Evolutionary conservation across 2,888 invertebrate species (phyloP).

Genomic region (Trichopoda pennipes): DNA sequence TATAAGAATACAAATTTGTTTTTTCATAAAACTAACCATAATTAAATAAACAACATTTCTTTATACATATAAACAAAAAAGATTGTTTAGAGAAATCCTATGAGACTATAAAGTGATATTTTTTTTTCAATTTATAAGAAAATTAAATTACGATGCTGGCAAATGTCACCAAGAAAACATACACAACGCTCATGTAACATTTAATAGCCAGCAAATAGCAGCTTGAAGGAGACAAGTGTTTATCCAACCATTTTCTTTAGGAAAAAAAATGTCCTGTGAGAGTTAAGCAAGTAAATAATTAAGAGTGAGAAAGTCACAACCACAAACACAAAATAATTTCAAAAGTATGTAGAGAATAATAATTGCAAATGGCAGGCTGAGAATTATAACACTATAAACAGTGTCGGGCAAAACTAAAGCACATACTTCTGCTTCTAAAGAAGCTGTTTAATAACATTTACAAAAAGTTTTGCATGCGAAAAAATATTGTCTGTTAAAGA

Average conservation of each 20-base stretch:
- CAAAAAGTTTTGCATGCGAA: too few species aligned
- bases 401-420: too few species aligned
- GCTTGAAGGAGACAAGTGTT: not conserved
- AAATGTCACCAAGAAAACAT: conserved; percentile 22
- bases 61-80: not conserved
- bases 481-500: too few species aligned
- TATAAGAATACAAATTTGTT: conserved; percentile 25
- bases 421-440: too few species aligned
- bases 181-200: conserved; percentile 36
- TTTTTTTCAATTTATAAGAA: conserved; percentile 10
- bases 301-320: conserved; percentile 43
- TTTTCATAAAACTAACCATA: not conserved
- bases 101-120: not conserved
- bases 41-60: conserved; percentile 24
- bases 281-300: conserved; percentile 24
- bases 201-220: not conserved
- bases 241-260: conserved; percentile 18
- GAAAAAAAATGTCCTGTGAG: conserved; percentile 39
- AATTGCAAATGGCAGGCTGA: not conserved
- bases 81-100: not conserved
- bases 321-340: conserved; percentile 12
- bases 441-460: too few species aligned
- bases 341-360: conserved; percentile 37
- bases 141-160: conserved; percentile 19
- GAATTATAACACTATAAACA: not conserved